phyloP scores from a whole-genome alignment of 1,140 invertebrate species.

The Procambarus clarkii region DNA sequence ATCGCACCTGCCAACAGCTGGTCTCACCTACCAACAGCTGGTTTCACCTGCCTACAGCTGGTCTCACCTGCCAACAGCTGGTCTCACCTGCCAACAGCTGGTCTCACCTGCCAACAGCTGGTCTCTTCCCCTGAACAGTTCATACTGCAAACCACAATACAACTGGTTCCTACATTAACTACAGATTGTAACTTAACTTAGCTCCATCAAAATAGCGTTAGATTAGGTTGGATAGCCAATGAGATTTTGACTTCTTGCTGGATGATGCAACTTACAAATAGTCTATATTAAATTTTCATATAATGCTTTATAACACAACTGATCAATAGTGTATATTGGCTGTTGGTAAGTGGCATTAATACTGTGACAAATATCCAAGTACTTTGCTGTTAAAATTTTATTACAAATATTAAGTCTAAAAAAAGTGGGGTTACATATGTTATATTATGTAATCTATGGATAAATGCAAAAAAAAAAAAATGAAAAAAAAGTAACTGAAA shows the following conservation, averaged over 20 bases:
- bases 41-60: no score
- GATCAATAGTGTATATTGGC: background rate
- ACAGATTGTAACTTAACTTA: background rate
- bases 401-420: background rate
- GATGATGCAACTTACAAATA: background rate
- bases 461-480: background rate
- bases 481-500: no score
- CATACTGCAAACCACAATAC: background rate
- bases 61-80: no score
- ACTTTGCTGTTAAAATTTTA: background rate
- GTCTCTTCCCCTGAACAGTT: background rate
- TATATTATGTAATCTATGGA: background rate
- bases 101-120: background rate
- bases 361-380: constrained; percentile 17
- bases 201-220: background rate
- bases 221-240: background rate
- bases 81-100: no score
- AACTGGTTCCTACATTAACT: background rate
- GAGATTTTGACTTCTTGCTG: background rate
- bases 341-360: background rate
- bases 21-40: no score
- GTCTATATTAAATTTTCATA: background rate
- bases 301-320: background rate
- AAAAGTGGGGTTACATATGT: background rate
- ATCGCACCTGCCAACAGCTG: no score